A percentile compares a stretch with the other conserved stretches of the same genome.
Conservation (phyloP, 1,140 invertebrate species). For the Zaprionus inermis region DNA sequence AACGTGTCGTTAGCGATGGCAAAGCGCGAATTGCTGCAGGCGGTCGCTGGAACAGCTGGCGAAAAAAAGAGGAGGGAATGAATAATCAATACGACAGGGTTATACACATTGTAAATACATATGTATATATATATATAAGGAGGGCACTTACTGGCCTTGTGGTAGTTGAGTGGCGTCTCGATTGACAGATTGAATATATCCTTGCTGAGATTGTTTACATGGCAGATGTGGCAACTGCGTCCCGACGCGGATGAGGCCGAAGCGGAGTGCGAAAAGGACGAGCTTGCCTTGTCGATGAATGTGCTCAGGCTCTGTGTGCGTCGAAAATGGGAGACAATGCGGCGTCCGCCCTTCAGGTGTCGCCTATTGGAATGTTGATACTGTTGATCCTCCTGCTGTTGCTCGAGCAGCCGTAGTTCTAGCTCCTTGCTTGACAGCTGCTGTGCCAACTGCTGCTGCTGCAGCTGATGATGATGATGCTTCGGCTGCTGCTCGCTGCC, state of each 20-base stretch:
- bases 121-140: not conserved
- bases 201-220: conserved; percentile 80
- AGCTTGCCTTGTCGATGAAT: conserved; percentile 67
- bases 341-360: conserved; percentile 38
- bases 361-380: conserved; percentile 68
- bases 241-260: conserved; percentile 30
- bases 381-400: conserved; percentile 33
- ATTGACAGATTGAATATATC: conserved; percentile 80
- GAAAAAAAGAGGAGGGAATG: not conserved
- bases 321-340: conserved; percentile 50
- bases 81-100: not conserved
- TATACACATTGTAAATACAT: not conserved
- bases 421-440: not conserved
- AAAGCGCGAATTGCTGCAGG: conserved; percentile 69
- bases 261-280: conserved; percentile 35
- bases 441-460: conserved; percentile 13
- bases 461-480: not conserved
- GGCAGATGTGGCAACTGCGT: conserved; percentile 80
- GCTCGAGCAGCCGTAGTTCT: conserved; percentile 13
- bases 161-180: conserved; percentile 38
- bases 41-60: conserved; percentile 25
- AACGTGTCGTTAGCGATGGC: conserved; percentile 74
- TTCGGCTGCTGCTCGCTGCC: not conserved
- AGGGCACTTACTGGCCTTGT: conserved; percentile 13
- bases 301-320: conserved; percentile 78